These are phyloP conservation scores for Hipposideros armiger DNA, from an alignment of 2,113 vertebrate species.

Conservation along the genomic window DNA sequence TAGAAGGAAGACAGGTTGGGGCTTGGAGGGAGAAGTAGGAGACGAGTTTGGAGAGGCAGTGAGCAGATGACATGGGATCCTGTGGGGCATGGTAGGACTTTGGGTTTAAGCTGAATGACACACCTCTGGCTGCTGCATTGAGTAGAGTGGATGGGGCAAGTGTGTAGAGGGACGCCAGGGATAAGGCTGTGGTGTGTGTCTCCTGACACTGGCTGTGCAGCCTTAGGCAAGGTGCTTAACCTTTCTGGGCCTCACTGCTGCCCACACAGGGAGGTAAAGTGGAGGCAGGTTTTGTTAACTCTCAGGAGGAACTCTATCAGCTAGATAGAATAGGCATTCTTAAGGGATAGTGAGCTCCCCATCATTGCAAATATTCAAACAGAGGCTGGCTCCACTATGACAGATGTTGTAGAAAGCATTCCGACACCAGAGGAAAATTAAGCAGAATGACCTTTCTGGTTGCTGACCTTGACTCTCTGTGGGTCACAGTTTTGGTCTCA, in stretches of 20 bases:
- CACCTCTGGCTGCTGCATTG: neutral
- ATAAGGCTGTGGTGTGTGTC: neutral
- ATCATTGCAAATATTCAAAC: fast-evolving
- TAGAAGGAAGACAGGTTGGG: neutral
- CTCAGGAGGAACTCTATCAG: neutral
- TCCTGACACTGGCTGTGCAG: neutral
- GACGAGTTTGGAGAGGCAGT: neutral
- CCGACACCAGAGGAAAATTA: neutral
- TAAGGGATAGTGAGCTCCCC: too few species aligned
- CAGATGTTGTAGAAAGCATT: neutral
- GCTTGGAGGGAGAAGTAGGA: neutral
- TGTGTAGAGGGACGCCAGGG: too few species aligned
- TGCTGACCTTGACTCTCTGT: neutral
- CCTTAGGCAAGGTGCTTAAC: neutral
- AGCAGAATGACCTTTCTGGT: neutral
- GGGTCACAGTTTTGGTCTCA: neutral
- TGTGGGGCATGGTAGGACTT: fast-evolving
- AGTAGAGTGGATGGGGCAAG: neutral
- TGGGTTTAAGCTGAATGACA: neutral
- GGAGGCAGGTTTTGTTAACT: too few species aligned
- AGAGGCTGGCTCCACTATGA: neutral
- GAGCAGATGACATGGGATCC: neutral
- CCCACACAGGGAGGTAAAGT: fast-evolving
- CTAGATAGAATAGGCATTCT: neutral
- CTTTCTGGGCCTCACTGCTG: neutral